Evolutionary conservation across 2,113 vertebrate species (phyloP).

Genomic region (Malurus cyaneus): DNA sequence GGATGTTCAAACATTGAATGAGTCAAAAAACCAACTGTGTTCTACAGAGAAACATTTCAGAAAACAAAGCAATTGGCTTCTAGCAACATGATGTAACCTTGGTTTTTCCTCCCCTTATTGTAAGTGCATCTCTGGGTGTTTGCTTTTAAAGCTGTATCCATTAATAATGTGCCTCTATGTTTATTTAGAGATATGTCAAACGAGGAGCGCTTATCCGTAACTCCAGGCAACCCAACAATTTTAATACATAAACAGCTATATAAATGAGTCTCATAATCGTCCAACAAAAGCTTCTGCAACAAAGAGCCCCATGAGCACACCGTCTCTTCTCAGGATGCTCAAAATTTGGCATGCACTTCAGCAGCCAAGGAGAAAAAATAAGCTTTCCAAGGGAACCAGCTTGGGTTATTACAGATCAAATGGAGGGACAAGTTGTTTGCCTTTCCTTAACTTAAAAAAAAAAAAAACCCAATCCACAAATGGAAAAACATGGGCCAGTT

Average conservation of each 20-base stretch:
- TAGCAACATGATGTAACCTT: conserved; percentile 63
- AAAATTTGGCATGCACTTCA: background rate
- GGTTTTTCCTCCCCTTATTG: conserved; percentile 59
- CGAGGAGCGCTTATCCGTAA: conserved; percentile 31
- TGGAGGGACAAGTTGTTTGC: conserved; percentile 25
- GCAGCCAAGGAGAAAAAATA: conserved; percentile 44
- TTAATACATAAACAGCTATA: conserved; percentile 48
- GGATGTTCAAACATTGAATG: conserved; percentile 51
- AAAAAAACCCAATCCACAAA: background rate
- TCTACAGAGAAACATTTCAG: conserved; percentile 50
- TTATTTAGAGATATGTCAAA: conserved; percentile 62
- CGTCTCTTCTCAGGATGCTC: conserved; percentile 10
- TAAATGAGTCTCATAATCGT: conserved; percentile 29
- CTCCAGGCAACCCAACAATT: conserved; percentile 58
- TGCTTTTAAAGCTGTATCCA: conserved; percentile 62
- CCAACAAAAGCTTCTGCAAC: conserved; percentile 30
- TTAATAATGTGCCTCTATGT: conserved; percentile 53
- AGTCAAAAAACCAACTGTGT: conserved; percentile 66
- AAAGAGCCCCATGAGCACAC: conserved; percentile 22
- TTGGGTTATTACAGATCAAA: conserved; percentile 52
- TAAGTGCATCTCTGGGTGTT: conserved; percentile 56
- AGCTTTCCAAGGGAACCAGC: conserved; percentile 32
- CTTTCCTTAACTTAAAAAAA: conserved; percentile 5
- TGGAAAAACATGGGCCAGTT: conserved; percentile 29
- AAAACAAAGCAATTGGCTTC: conserved; percentile 65